Evolutionary conservation across 1,140 invertebrate genomes (phyloP).

Genomic region (Dinothrombium tinctorium): DNA sequence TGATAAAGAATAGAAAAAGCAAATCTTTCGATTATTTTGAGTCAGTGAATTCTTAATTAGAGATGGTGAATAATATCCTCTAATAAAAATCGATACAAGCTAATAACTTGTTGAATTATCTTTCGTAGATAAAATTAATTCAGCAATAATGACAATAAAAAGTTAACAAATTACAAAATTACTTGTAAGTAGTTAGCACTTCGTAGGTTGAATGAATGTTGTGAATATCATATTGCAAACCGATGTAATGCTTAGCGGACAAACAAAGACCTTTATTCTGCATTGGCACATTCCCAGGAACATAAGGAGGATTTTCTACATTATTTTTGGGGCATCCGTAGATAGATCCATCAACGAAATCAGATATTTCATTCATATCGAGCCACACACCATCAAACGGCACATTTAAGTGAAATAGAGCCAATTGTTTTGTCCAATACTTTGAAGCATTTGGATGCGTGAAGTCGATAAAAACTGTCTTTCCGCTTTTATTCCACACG

Average conservation of each 20-base stretch:
- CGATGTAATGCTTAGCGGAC: constrained; percentile 38
- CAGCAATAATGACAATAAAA: too few relatives aligned
- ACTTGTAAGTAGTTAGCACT: constrained; percentile 35
- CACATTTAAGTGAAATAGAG: constrained; percentile 33
- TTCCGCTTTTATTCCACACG: constrained; percentile 14
- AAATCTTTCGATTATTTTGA: too few relatives aligned
- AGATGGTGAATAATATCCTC: too few relatives aligned
- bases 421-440: constrained; percentile 50
- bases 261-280: constrained; percentile 53
- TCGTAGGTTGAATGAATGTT: constrained; percentile 57
- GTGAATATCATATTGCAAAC: constrained; percentile 46
- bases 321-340: constrained; percentile 13
- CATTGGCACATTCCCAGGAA: constrained; percentile 28
- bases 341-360: constrained; percentile 3
- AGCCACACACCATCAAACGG: constrained; percentile 60
- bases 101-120: too few relatives aligned
- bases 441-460: constrained; percentile 42
- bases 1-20: not conserved
- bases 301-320: constrained; percentile 40
- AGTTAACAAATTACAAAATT: too few relatives aligned
- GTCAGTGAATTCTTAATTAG: too few relatives aligned
- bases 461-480: constrained; percentile 58
- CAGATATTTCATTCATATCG: constrained; percentile 16
- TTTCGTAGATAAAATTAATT: too few relatives aligned
- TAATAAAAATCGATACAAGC: too few relatives aligned